Evolutionary conservation across 2,888 invertebrate species (phyloP).

Genomic region (Aelia acuminata): DNA sequence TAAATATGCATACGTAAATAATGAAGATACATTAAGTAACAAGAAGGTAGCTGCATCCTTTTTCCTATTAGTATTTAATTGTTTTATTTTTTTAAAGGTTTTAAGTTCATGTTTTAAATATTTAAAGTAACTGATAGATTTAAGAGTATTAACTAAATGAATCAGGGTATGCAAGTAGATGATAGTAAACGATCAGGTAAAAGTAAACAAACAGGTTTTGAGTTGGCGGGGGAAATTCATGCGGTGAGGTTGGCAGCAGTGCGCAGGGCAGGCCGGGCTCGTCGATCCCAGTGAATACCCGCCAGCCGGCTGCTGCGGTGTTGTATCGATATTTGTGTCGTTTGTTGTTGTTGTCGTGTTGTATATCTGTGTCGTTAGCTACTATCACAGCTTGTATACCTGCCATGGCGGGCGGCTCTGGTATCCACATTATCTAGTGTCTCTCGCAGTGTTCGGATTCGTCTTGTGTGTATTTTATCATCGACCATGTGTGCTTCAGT

Average conservation of each 20-base stretch:
- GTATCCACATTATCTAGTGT: no score
- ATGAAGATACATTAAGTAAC: no score
- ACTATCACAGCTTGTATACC: no score
- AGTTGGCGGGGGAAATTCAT: constrained; percentile 20
- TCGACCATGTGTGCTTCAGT: background rate
- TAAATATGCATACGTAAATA: no score
- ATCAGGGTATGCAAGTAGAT: background rate
- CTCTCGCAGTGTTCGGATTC: background rate
- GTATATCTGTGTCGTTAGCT: background rate
- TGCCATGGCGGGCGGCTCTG: background rate
- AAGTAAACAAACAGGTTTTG: constrained; percentile 50
- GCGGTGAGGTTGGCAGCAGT: constrained; percentile 17
- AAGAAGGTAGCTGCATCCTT: no score
- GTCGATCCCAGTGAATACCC: constrained; percentile 29
- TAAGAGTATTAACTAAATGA: background rate
- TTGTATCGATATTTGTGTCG: background rate
- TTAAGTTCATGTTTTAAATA: background rate
- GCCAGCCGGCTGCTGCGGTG: background rate
- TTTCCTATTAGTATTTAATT: no score
- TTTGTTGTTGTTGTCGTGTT: background rate
- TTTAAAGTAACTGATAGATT: background rate
- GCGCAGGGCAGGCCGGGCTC: constrained; percentile 36
- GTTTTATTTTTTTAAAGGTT: no score
- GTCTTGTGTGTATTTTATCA: background rate
- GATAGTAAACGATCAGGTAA: constrained; percentile 24